phyloP scores from a whole-genome alignment of 2,888 invertebrate genomes.

The Harmothoe impar region DNA sequence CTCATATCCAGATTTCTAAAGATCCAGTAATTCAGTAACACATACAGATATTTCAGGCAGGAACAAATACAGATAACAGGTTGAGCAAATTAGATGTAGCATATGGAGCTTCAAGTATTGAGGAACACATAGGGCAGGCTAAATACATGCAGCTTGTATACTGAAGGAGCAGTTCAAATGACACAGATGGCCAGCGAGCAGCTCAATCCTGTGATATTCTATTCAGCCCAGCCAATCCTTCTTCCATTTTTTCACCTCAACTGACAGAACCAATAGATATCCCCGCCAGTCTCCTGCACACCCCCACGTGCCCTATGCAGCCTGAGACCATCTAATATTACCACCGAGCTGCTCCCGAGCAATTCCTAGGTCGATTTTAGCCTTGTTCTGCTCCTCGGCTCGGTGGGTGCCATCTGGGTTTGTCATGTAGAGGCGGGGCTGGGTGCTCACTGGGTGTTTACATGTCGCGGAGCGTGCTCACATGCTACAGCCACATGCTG shows the following conservation, averaged over 20 bases:
- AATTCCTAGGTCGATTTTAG: slow-evolving; percentile 9
- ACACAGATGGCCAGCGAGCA: too few species aligned
- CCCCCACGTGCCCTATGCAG: background rate
- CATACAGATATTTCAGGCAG: too few species aligned
- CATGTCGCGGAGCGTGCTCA: slow-evolving; percentile 41
- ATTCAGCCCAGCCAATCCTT: background rate
- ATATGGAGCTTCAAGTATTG: too few species aligned
- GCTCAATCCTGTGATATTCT: background rate
- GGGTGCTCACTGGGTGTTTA: background rate
- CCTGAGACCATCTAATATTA: background rate
- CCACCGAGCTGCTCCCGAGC: background rate
- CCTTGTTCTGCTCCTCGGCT: background rate
- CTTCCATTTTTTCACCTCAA: too few species aligned
- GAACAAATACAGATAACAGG: too few species aligned
- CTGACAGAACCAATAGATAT: slow-evolving; percentile 9
- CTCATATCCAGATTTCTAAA: too few species aligned
- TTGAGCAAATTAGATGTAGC: too few species aligned
- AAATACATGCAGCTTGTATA: too few species aligned
- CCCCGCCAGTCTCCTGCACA: background rate
- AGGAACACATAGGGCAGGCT: too few species aligned
- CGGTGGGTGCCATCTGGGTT: slow-evolving; percentile 1
- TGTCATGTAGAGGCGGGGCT: background rate
- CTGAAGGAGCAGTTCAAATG: too few species aligned
- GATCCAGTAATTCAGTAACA: too few species aligned
- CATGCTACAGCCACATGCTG: slow-evolving; percentile 17